These are phyloP conservation scores for Dicentrarchus labrax DNA, from an alignment of 2,113 vertebrate genomes.

Conservation along the genomic window DNA sequence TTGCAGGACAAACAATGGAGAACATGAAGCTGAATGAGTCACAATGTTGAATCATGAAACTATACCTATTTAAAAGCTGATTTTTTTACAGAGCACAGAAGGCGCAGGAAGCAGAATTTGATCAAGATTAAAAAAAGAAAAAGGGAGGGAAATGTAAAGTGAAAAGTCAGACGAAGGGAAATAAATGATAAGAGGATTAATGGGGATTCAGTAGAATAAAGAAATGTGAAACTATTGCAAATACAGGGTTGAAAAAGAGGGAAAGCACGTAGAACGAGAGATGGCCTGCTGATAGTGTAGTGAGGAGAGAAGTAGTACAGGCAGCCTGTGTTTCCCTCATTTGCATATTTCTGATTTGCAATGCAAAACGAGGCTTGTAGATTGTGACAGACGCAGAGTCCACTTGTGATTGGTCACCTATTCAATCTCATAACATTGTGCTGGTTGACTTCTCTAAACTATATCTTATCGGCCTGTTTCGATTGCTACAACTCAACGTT, in stretches of 20 bases:
- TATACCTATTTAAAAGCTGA: background rate
- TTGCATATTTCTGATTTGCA: constrained; percentile 77
- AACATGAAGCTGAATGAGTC: constrained; percentile 50
- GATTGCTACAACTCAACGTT: background rate
- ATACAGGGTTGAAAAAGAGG: constrained; percentile 7
- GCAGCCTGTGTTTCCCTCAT: constrained; percentile 36
- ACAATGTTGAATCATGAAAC: constrained; percentile 37
- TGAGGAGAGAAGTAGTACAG: constrained; percentile 18
- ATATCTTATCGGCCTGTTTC: constrained; percentile 9
- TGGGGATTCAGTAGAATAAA: constrained; percentile 2
- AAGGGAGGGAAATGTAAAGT: background rate
- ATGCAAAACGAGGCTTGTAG: constrained; percentile 63
- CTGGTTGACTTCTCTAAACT: constrained; percentile 37
- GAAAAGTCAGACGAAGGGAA: background rate
- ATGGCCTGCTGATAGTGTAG: constrained; percentile 12
- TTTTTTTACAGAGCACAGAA: too few species aligned
- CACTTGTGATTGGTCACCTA: constrained; percentile 43
- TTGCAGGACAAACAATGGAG: constrained; percentile 52
- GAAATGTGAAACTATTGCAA: background rate
- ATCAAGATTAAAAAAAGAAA: background rate
- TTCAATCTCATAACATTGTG: constrained; percentile 29
- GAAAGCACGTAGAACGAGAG: constrained; percentile 25
- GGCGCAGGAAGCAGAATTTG: background rate
- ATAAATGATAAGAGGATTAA: background rate
- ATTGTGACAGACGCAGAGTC: constrained; percentile 35